Percentiles rank a stretch among this genome's conserved stretches.
Evolutionary conservation across 2,888 invertebrate species (phyloP).

Genomic region (Callyntrura sp.): DNA sequence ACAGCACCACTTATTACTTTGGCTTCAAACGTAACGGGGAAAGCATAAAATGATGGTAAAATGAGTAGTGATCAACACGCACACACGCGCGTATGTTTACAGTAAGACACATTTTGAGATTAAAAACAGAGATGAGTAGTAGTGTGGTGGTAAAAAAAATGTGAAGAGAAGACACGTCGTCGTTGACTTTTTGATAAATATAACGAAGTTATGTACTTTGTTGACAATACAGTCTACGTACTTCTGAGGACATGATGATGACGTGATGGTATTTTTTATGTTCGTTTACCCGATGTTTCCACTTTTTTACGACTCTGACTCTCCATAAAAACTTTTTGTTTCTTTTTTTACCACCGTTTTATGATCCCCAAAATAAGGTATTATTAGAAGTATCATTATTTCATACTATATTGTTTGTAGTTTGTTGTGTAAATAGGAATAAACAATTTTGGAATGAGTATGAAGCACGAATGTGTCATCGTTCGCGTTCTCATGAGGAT

Average conservation of each 20-base stretch:
- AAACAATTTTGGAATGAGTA: too few relatives aligned
- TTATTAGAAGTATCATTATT: neutral
- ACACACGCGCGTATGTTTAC: neutral
- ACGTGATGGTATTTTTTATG: constrained; percentile 26
- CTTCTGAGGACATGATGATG: neutral
- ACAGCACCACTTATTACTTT: neutral
- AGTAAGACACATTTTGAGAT: neutral
- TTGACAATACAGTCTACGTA: neutral
- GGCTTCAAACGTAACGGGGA: neutral
- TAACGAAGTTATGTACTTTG: neutral
- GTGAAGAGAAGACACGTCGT: neutral
- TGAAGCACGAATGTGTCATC: too few relatives aligned
- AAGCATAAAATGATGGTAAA: neutral
- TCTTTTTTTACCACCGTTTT: constrained; percentile 11
- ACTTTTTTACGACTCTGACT: constrained; percentile 29
- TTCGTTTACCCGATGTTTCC: neutral
- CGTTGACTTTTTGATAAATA: neutral
- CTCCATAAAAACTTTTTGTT: constrained; percentile 37
- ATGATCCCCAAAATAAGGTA: neutral
- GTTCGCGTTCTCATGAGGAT: too few relatives aligned
- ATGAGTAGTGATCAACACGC: neutral
- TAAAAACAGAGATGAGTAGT: neutral
- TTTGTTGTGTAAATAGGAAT: too few relatives aligned
- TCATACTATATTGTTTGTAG: neutral
- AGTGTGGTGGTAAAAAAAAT: neutral